phyloP scores from a whole-genome alignment of 2,113 vertebrate genomes.

The Caracal caracal region DNA sequence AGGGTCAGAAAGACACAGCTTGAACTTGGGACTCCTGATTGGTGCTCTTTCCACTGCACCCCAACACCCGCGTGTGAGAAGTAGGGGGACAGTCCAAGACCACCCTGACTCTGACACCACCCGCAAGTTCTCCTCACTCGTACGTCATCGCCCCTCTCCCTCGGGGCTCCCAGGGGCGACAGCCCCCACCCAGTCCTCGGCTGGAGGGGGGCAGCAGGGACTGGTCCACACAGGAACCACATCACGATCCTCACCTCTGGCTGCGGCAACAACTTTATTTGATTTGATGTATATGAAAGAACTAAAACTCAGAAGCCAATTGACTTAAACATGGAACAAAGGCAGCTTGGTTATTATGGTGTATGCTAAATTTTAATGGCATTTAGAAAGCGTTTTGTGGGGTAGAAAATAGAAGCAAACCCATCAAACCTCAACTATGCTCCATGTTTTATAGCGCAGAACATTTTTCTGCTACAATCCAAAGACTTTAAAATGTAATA shows the following conservation, averaged over 20 bases:
- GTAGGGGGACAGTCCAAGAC: too few relatives aligned
- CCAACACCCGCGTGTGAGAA: background rate
- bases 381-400: slow-evolving; percentile 88
- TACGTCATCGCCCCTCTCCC: fast-evolving
- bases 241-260: slow-evolving; percentile 52
- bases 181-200: background rate
- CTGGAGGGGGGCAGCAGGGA: background rate
- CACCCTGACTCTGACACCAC: background rate
- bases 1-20: background rate
- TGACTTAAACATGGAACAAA: slow-evolving; percentile 84
- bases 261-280: slow-evolving; percentile 71
- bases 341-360: slow-evolving; percentile 83
- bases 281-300: slow-evolving; percentile 76
- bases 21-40: background rate
- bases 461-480: slow-evolving; percentile 85
- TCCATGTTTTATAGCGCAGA: slow-evolving; percentile 87
- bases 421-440: slow-evolving; percentile 85
- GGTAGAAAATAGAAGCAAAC: slow-evolving; percentile 86
- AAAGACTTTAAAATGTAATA: slow-evolving; percentile 86
- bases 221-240: background rate
- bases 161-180: background rate
- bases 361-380: slow-evolving; percentile 89
- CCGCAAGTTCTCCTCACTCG: background rate
- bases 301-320: slow-evolving; percentile 85
- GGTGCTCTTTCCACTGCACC: background rate